phyloP scores from a whole-genome alignment of 2,888 invertebrate species.

The Lycophotia porphyrea region DNA sequence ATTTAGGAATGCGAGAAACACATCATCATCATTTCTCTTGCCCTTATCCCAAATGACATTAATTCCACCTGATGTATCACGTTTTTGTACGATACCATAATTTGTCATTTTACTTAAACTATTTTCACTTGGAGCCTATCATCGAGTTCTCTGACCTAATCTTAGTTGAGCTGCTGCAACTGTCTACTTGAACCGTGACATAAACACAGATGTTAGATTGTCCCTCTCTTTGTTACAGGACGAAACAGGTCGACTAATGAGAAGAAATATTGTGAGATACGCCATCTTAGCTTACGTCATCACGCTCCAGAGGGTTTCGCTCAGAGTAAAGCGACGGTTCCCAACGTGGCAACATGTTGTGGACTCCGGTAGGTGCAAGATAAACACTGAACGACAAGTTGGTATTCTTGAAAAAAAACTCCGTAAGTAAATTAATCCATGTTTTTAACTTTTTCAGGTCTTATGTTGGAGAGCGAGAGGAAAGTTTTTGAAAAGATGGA shows the following conservation, averaged over 20 bases:
- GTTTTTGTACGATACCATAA: neutral
- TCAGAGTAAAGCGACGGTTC: constrained; percentile 96
- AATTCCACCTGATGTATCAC: neutral
- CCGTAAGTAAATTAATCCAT: constrained; percentile 8
- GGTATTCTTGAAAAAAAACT: neutral
- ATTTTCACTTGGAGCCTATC: neutral
- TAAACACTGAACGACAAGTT: constrained; percentile 56
- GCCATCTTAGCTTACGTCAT: constrained; percentile 97
- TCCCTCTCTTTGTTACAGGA: constrained; percentile 90
- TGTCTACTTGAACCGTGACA: neutral
- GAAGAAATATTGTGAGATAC: constrained; percentile 97
- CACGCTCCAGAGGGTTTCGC: constrained; percentile 95
- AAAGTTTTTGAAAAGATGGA: constrained; percentile 98
- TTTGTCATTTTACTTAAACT: neutral
- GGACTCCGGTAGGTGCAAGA: constrained; percentile 93
- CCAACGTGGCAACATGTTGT: constrained; percentile 97
- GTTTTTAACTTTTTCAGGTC: constrained; percentile 88
- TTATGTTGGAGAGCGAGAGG: constrained; percentile 97
- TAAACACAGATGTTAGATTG: constrained; percentile 17
- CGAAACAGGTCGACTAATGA: constrained; percentile 96
- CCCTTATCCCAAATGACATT: neutral
- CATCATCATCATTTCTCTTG: no score
- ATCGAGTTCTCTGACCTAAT: constrained; percentile 1
- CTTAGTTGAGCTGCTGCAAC: constrained; percentile 20
- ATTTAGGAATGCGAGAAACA: neutral